Conservation (phyloP, 2,888 invertebrate genomes). For the Ornithoptera alexandrae region DNA sequence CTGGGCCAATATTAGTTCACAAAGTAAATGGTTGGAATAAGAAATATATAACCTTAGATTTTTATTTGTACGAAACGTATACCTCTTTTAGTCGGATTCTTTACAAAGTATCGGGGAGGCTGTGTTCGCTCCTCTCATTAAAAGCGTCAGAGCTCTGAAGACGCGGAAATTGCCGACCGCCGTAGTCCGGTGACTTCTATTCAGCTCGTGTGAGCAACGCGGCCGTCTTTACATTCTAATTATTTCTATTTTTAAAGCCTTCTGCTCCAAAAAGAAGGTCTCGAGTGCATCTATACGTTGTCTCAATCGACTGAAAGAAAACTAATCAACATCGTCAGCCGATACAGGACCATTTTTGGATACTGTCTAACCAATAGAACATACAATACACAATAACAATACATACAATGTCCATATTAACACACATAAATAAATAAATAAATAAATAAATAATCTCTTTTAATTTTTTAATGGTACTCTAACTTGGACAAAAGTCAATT, state of each 20-base stretch:
- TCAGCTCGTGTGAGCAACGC: conserved; percentile 11
- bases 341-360: too few relatives aligned
- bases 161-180: conserved; percentile 54
- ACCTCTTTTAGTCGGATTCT: conserved; percentile 30
- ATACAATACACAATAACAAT: too few relatives aligned
- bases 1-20: not conserved
- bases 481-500: too few relatives aligned
- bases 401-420: too few relatives aligned
- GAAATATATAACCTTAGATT: not conserved
- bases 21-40: conserved; percentile 7
- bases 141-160: conserved; percentile 38
- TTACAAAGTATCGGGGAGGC: conserved; percentile 40
- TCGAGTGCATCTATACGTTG: not conserved
- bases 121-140: conserved; percentile 48
- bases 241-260: conserved; percentile 10
- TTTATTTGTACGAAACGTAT: conserved; percentile 2
- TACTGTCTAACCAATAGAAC: too few relatives aligned
- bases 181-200: conserved; percentile 35
- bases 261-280: not conserved
- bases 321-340: too few relatives aligned
- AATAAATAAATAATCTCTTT: too few relatives aligned
- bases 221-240: conserved; percentile 20
- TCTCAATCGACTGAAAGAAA: too few relatives aligned
- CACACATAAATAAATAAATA: too few relatives aligned
- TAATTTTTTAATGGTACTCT: too few relatives aligned